Conservation (phyloP, 2,797 vertebrate species). For the Gouania willdenowi region DNA sequence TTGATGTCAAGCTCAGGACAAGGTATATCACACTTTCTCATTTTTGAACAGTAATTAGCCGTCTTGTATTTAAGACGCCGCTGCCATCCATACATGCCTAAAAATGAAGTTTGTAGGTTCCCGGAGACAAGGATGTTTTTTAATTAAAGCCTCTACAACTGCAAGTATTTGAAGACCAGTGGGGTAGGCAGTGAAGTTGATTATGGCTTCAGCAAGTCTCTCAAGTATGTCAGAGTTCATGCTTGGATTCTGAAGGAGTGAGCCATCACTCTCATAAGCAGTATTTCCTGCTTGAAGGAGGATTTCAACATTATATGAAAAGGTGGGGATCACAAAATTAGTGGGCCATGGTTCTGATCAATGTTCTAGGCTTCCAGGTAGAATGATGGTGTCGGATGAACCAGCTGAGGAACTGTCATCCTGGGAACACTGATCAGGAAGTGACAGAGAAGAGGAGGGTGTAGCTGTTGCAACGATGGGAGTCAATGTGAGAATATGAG, state of each 20-base stretch:
- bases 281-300: slow-evolving; percentile 3
- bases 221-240: not conserved
- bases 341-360: slow-evolving; percentile 14
- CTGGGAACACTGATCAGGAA: slow-evolving; percentile 18
- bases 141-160: not conserved
- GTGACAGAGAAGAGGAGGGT: slow-evolving; percentile 10
- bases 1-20: not conserved
- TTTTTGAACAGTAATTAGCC: not conserved
- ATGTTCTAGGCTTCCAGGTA: slow-evolving; percentile 9
- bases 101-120: not conserved
- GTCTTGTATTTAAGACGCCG: not conserved
- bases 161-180: not conserved
- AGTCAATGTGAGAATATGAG: slow-evolving; percentile 16
- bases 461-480: slow-evolving; percentile 2
- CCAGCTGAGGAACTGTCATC: slow-evolving; percentile 23
- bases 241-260: not conserved
- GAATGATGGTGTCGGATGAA: slow-evolving; percentile 25
- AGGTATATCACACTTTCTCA: not conserved
- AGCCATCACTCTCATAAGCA: not conserved
- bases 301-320: not conserved
- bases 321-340: slow-evolving; percentile 1
- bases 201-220: slow-evolving; percentile 4
- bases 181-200: not conserved
- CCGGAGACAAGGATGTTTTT: not conserved
- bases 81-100: not conserved